phyloP scores from a whole-genome alignment of 2,797 vertebrate genomes.

The Diplodus sargus region DNA sequence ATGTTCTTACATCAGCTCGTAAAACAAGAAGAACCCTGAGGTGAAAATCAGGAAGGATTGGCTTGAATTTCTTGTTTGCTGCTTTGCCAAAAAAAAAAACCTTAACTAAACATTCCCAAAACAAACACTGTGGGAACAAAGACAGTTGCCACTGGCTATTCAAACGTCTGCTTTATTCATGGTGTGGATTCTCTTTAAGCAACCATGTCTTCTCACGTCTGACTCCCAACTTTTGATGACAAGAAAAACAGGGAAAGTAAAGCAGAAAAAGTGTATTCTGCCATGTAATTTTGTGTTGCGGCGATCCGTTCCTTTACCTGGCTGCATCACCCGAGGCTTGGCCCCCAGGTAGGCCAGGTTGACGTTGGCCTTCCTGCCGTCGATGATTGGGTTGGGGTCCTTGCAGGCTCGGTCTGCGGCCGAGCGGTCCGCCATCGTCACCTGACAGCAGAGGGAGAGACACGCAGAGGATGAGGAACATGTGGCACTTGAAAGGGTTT shows the following conservation, averaged over 20 bases:
- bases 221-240: background rate
- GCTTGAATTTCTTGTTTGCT: conserved; percentile 43
- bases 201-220: background rate
- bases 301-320: conserved; percentile 85
- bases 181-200: background rate
- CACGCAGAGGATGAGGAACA: conserved; percentile 27
- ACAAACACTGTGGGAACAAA: background rate
- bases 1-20: conserved; percentile 13
- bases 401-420: conserved; percentile 97
- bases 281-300: background rate
- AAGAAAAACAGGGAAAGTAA: background rate
- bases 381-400: conserved; percentile 98
- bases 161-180: background rate
- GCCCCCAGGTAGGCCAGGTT: conserved; percentile 98
- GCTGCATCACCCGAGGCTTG: conserved; percentile 98
- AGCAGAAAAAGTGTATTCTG: too few species aligned
- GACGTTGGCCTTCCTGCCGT: conserved; percentile 98
- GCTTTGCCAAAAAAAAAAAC: conserved; percentile 19
- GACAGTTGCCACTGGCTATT: background rate
- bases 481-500: background rate
- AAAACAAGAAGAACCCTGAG: conserved; percentile 29
- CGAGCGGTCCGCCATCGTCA: conserved; percentile 98
- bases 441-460: conserved; percentile 81
- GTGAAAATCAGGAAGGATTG: conserved; percentile 20
- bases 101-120: background rate